These are phyloP conservation scores for Cheilosia grossa DNA, from an alignment of 2,888 invertebrate genomes.

Conservation along the genomic window DNA sequence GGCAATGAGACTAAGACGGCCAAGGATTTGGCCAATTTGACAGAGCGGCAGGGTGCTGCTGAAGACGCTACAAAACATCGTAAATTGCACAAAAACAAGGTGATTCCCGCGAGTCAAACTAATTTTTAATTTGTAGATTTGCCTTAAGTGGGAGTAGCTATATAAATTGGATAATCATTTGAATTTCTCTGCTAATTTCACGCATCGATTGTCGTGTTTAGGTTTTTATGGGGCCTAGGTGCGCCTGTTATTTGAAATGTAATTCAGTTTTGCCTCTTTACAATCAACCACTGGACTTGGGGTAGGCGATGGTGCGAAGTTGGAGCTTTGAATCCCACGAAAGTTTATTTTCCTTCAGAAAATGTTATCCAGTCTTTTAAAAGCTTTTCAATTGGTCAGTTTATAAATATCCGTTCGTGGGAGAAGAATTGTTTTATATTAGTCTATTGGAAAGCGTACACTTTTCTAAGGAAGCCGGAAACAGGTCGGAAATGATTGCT, in stretches of 20 bases:
- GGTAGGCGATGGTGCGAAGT: slow-evolving; percentile 32
- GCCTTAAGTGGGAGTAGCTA: background rate
- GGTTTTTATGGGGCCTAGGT: slow-evolving; percentile 36
- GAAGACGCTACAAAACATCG: slow-evolving; percentile 7
- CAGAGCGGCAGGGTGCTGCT: slow-evolving; percentile 76
- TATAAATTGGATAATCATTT: slow-evolving; percentile 2
- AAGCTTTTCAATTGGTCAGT: slow-evolving; percentile 68
- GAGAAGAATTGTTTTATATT: slow-evolving; percentile 37
- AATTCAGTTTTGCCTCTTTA: slow-evolving; percentile 2
- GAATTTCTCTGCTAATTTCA: slow-evolving; percentile 51
- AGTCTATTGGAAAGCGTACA: slow-evolving; percentile 13
- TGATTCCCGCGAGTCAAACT: slow-evolving; percentile 6
- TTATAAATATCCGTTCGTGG: slow-evolving; percentile 30
- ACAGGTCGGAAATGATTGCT: slow-evolving; percentile 46
- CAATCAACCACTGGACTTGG: slow-evolving; percentile 11
- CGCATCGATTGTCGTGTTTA: slow-evolving; percentile 39
- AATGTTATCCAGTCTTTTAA: slow-evolving; percentile 26
- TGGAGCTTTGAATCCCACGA: slow-evolving; percentile 20
- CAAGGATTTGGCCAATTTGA: slow-evolving; percentile 79
- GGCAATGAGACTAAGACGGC: slow-evolving; percentile 74
- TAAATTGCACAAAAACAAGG: slow-evolving; percentile 47
- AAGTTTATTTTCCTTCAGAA: slow-evolving; percentile 37
- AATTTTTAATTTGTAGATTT: background rate
- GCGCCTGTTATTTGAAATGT: slow-evolving; percentile 33
- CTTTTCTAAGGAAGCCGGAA: background rate